Evolutionary conservation across 1,140 invertebrate genomes (phyloP), one percentile per base, ranked within the genome.

Genomic region (Ceratina japonica): DNA sequence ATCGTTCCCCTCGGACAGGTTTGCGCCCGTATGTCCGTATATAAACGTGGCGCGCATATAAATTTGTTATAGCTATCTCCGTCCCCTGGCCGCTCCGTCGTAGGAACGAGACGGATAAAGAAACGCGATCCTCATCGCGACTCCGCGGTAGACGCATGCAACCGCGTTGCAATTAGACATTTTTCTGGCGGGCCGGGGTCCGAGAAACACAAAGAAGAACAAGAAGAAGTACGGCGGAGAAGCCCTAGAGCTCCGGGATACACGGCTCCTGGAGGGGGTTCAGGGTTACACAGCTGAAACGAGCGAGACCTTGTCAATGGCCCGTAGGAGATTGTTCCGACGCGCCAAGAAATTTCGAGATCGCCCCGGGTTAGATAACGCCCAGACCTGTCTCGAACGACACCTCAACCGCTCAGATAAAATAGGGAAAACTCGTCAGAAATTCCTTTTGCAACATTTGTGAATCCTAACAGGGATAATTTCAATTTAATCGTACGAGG

Each of bases 81-180:
- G 49, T 66, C 51, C 49, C 8, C 20, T 2, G 37, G 24, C 20
- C 16, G 0, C 1, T 2, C n/a, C n/a, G 12, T 52, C 44, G 4
- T 44, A 13, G 18, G 1, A 54, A 10, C 22, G 22, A 63, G 24
- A 69, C n/a, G 24, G 63, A n/a, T 2, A 73, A 37, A 52, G 27
- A 75, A 22, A 58, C 49, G 24, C 56, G 82, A 80, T 70, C n/a
- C 31, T 44, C n/a, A 75, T 75, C 72, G 75, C 16, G 66, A 24
- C 37, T 27, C n/a, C 27, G 2, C 54, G n/a, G 69, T 58, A 68
- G 58, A 75, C 66, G 22, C 71, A 27, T 58, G 64, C 69, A 74
- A 51, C 61, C 70, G 68, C 56, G 51, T 68, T 49, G 86, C 85
- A 87, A 87, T 87, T 87, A 86, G 85, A 87, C 37, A 86, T 87